Evolutionary conservation across 2,797 vertebrate genomes (phyloP).

Genomic region (Eupleurogrammus muticus): DNA sequence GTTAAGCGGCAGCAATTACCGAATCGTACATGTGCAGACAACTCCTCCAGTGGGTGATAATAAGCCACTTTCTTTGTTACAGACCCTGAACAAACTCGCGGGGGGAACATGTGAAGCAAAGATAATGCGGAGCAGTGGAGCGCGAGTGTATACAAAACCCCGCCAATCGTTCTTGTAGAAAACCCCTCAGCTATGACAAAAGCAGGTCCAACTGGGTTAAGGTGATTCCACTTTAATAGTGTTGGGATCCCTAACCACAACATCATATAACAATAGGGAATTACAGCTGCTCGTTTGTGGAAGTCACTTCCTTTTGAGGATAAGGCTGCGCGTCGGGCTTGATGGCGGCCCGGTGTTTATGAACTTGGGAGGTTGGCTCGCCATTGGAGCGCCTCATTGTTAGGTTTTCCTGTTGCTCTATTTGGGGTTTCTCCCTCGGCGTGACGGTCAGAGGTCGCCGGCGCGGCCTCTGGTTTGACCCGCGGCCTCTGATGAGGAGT

Average conservation of each 20-base stretch:
- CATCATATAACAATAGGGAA: constrained; percentile 53
- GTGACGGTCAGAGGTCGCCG: constrained; percentile 68
- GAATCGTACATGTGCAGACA: constrained; percentile 81
- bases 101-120: constrained; percentile 72
- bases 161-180: constrained; percentile 69
- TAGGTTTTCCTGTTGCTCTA: constrained; percentile 59
- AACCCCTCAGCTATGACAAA: constrained; percentile 74
- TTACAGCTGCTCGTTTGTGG: constrained; percentile 59
- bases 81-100: constrained; percentile 78
- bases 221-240: constrained; percentile 73
- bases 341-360: constrained; percentile 46
- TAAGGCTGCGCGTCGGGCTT: constrained; percentile 37
- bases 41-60: constrained; percentile 81
- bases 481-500: constrained; percentile 38
- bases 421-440: constrained; percentile 70
- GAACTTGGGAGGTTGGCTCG: constrained; percentile 46
- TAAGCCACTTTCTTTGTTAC: constrained; percentile 85
- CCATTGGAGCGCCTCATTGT: constrained; percentile 55
- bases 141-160: constrained; percentile 77
- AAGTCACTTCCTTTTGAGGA: constrained; percentile 66
- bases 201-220: constrained; percentile 73
- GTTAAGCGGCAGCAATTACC: constrained; percentile 80
- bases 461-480: constrained; percentile 59
- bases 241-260: constrained; percentile 59
- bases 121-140: constrained; percentile 76